Percentiles rank a stretch among this genome's conserved stretches.
These are phyloP conservation scores for Dromas ardeola DNA, from an alignment of 2,113 vertebrate species.

Conservation along the genomic window DNA sequence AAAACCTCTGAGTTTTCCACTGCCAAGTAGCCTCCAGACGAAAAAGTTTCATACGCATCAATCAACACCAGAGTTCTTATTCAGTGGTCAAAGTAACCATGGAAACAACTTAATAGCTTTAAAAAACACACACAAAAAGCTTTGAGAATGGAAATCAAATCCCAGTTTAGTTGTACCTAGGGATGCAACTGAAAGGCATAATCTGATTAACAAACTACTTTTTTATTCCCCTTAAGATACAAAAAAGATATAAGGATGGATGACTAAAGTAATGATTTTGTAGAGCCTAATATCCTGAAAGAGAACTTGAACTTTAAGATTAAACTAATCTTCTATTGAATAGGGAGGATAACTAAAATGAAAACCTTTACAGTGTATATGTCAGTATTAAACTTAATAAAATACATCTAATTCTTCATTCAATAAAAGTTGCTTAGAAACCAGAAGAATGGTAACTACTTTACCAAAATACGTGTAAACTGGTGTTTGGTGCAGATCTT, in stretches of 20 bases:
- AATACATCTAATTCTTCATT: neutral
- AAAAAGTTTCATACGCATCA: neutral
- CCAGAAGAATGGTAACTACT: neutral
- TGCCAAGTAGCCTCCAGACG: neutral
- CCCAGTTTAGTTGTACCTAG: neutral
- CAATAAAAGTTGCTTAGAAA: neutral
- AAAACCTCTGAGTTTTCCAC: neutral
- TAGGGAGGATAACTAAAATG: neutral
- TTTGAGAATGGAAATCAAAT: neutral
- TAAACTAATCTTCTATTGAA: slow-evolving; percentile 45
- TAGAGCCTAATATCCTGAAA: neutral
- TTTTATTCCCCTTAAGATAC: neutral
- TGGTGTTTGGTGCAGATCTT: neutral
- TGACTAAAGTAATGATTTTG: neutral
- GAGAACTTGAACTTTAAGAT: slow-evolving; percentile 12
- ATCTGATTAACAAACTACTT: slow-evolving; percentile 29
- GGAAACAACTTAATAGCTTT: slow-evolving; percentile 32
- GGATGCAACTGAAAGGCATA: slow-evolving; percentile 15
- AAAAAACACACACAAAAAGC: neutral
- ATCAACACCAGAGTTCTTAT: neutral
- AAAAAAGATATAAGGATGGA: neutral
- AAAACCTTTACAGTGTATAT: neutral
- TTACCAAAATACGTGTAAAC: neutral
- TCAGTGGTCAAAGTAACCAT: slow-evolving; percentile 22
- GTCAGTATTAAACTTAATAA: slow-evolving; percentile 22